Conservation (phyloP, 2,888 invertebrate species). For the Drosophila buzzatii region DNA sequence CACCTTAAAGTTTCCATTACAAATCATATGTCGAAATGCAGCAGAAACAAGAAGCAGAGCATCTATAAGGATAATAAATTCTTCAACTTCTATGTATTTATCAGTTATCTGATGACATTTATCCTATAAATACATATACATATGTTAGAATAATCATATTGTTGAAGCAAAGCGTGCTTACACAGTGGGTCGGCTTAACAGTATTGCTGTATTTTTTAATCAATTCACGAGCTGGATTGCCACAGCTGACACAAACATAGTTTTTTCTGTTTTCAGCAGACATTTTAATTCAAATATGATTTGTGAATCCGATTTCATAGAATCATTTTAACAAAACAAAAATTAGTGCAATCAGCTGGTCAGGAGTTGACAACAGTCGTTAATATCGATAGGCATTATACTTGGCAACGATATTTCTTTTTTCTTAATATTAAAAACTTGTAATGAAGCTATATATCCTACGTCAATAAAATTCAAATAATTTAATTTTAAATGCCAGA, state of each 20-base stretch:
- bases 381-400: constrained; percentile 21
- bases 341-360: constrained; percentile 36
- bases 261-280: constrained; percentile 36
- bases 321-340: constrained; percentile 11
- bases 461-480: neutral
- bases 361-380: neutral
- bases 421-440: neutral
- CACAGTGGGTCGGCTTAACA: constrained; percentile 91
- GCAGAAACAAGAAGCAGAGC: constrained; percentile 91
- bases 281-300: constrained; percentile 27
- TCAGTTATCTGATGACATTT: constrained; percentile 92
- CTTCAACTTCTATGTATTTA: constrained; percentile 96
- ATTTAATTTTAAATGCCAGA: constrained; percentile 25
- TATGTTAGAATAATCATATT: neutral
- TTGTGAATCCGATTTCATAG: neutral
- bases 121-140: constrained; percentile 86
- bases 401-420: constrained; percentile 2
- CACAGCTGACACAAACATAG: constrained; percentile 89
- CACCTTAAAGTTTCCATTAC: constrained; percentile 92
- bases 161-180: constrained; percentile 85
- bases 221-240: constrained; percentile 87
- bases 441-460: neutral
- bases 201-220: constrained; percentile 90
- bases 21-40: constrained; percentile 94
- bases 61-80: constrained; percentile 94